Conservation (phyloP, 2,888 invertebrate genomes). For the Luperina testacea region DNA sequence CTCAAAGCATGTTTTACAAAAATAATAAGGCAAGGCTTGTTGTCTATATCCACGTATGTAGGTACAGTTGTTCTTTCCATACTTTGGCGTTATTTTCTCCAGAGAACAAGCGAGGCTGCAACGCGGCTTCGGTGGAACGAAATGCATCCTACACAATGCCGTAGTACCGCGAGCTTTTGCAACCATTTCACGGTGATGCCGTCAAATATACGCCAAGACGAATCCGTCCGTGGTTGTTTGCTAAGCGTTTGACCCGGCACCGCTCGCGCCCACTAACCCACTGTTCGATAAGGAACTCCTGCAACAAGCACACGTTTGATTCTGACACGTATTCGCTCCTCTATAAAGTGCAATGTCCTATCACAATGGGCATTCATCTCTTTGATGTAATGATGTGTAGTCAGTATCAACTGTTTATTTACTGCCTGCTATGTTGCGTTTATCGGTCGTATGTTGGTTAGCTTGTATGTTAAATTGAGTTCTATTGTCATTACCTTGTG, state of each 20-base stretch:
- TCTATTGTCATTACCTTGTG: slow-evolving; percentile 63
- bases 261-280: slow-evolving; percentile 87
- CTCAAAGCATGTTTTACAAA: slow-evolving; percentile 8
- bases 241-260: slow-evolving; percentile 87
- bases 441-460: slow-evolving; percentile 71
- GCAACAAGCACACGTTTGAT: slow-evolving; percentile 67
- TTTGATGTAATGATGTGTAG: slow-evolving; percentile 88
- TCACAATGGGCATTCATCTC: slow-evolving; percentile 81
- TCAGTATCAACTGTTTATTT: slow-evolving; percentile 89
- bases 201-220: slow-evolving; percentile 82
- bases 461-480: slow-evolving; percentile 64
- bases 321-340: slow-evolving; percentile 75
- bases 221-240: slow-evolving; percentile 82
- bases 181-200: slow-evolving; percentile 81
- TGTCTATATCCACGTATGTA: not conserved
- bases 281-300: slow-evolving; percentile 80
- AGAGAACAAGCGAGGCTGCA: slow-evolving; percentile 67
- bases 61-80: not conserved
- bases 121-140: slow-evolving; percentile 76
- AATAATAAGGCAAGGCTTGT: slow-evolving; percentile 19
- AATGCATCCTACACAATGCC: slow-evolving; percentile 75
- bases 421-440: slow-evolving; percentile 75
- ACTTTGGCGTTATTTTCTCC: slow-evolving; percentile 33
- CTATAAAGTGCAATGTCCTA: slow-evolving; percentile 81
- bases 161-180: slow-evolving; percentile 77